Conservation (phyloP, 2,113 vertebrate genomes). For the Cisticola juncidis region DNA sequence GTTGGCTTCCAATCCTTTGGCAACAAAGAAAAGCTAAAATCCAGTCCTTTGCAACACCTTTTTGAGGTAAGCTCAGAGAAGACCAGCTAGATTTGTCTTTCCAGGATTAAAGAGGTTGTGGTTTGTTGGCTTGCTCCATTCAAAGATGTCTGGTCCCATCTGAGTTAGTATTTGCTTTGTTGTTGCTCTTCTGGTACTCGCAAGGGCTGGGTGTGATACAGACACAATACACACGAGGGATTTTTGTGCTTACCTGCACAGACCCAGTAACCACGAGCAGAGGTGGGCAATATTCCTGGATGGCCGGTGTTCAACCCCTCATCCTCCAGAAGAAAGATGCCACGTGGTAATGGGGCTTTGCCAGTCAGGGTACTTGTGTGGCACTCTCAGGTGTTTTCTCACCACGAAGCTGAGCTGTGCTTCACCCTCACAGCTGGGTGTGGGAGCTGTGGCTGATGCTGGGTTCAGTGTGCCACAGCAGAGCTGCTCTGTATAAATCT, state of each 20-base stretch:
- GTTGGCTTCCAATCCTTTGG: conserved; percentile 88
- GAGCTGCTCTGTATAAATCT: not conserved
- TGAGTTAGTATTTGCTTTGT: not conserved
- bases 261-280: not conserved
- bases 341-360: not conserved
- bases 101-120: not conserved
- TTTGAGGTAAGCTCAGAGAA: conserved; percentile 85
- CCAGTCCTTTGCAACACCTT: conserved; percentile 91
- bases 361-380: not conserved
- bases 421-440: not conserved
- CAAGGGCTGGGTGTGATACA: not conserved
- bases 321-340: not conserved
- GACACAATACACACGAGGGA: not conserved
- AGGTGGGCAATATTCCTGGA: not conserved
- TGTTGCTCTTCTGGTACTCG: not conserved
- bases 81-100: not conserved
- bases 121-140: not conserved
- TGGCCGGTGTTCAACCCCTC: not conserved
- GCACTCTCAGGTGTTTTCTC: not conserved
- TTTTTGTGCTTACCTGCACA: not conserved
- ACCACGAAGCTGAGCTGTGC: not conserved
- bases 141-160: not conserved
- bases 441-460: not conserved
- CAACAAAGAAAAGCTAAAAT: conserved; percentile 82
- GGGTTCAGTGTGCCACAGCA: not conserved